phyloP scores from a whole-genome alignment of 1,140 invertebrate species.

The Drosophila gunungcola region DNA sequence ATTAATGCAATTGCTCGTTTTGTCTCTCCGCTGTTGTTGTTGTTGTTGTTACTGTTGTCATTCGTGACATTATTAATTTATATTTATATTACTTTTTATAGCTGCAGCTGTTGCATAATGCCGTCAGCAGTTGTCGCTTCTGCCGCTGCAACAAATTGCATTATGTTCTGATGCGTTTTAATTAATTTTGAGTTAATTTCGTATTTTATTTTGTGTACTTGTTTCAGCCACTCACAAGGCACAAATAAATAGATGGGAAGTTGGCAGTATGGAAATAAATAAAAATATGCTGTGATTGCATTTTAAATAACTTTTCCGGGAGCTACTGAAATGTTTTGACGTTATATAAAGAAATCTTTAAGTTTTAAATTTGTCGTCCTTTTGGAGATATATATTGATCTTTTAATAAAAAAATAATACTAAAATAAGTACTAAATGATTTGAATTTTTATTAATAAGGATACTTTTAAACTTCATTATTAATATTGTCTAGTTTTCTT shows the following conservation, averaged over 20 bases:
- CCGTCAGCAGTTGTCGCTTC: slow-evolving; percentile 42
- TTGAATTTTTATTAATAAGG: no score
- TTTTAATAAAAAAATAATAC: no score
- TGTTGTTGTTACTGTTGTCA: slow-evolving; percentile 51
- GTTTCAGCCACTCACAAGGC: slow-evolving; percentile 10
- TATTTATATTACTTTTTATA: slow-evolving; percentile 79
- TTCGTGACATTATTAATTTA: slow-evolving; percentile 82
- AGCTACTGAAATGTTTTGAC: no score
- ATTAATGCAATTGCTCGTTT: slow-evolving; percentile 78
- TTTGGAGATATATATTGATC: no score
- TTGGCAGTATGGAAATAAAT: background rate
- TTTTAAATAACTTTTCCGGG: background rate
- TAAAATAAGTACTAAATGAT: no score
- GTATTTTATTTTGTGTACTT: slow-evolving; percentile 34
- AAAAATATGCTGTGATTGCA: slow-evolving; percentile 21
- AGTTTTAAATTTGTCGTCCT: no score
- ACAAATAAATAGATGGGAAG: slow-evolving; percentile 1
- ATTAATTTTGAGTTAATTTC: slow-evolving; percentile 81
- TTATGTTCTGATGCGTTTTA: slow-evolving; percentile 81
- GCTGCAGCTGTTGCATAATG: slow-evolving; percentile 52
- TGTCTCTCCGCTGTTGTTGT: slow-evolving; percentile 44
- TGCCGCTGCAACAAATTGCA: slow-evolving; percentile 64
- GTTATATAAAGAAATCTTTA: no score
- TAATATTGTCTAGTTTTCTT: no score
- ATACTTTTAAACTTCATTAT: no score